Conservation (phyloP, 2,888 invertebrate species). For the Tolmerus cingulatus region DNA sequence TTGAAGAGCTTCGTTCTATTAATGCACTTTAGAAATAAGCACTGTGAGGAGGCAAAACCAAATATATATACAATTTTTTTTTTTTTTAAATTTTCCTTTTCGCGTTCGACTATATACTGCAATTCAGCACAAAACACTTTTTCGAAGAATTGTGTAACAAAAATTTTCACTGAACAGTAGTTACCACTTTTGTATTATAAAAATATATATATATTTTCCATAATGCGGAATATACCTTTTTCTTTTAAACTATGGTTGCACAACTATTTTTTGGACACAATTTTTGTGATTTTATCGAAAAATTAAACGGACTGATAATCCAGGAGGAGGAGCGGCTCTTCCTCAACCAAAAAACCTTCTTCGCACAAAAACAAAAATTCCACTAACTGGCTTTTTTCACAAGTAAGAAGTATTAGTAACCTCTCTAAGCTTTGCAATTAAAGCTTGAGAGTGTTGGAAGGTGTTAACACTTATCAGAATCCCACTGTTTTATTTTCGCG, state of each 20-base stretch:
- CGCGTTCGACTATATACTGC: neutral
- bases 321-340: neutral
- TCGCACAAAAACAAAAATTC: slow-evolving; percentile 26
- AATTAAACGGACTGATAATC: slow-evolving; percentile 18
- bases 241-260: slow-evolving; percentile 4
- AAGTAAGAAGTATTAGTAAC: slow-evolving; percentile 44
- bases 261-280: neutral
- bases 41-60: slow-evolving; percentile 26
- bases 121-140: neutral
- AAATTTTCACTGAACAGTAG: neutral
- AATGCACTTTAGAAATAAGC: slow-evolving; percentile 2
- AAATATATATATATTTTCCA: neutral
- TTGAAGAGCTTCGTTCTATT: neutral
- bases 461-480: slow-evolving; percentile 11
- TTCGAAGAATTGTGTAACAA: slow-evolving; percentile 5
- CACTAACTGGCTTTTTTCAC: slow-evolving; percentile 18
- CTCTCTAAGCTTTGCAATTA: slow-evolving; percentile 50
- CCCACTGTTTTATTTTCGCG: slow-evolving; percentile 52
- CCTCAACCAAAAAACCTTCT: neutral
- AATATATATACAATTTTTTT: neutral
- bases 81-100: neutral
- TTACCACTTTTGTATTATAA: neutral
- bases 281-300: neutral
- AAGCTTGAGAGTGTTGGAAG: slow-evolving; percentile 48
- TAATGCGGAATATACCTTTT: neutral